phyloP scores from a whole-genome alignment of 2,113 vertebrate species.

The Pangasianodon gigas region DNA sequence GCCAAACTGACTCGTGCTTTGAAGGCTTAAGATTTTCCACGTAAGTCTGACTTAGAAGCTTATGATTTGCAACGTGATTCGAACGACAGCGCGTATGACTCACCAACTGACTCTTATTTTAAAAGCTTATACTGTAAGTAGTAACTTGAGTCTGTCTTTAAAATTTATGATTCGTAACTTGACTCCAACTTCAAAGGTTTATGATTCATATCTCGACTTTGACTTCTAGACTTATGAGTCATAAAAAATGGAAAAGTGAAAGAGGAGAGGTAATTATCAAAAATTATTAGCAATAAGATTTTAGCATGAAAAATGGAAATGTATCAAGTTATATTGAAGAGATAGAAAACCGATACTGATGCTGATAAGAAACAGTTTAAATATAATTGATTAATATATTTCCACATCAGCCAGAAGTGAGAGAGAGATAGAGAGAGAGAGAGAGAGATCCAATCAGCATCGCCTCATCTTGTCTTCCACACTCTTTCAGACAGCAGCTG shows the following conservation, averaged over 20 bases:
- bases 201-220: background rate
- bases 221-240: background rate
- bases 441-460: conserved; percentile 5
- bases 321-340: background rate
- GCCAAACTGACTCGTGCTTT: background rate
- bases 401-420: background rate
- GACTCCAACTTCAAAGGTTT: background rate
- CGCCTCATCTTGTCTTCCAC: background rate
- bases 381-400: background rate
- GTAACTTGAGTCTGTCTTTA: too few species aligned
- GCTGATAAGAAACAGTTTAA: background rate
- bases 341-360: background rate
- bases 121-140: background rate
- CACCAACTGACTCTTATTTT: background rate
- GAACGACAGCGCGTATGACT: background rate
- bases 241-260: background rate
- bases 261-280: background rate
- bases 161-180: background rate
- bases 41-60: background rate
- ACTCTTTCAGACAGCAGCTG: conserved; percentile 22
- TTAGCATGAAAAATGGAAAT: background rate
- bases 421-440: conserved; percentile 18
- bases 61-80: background rate
- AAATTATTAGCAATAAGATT: background rate
- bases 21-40: background rate